Evolutionary conservation across 2,113 vertebrate genomes (phyloP).

Genomic region (Miniopterus natalensis): DNA sequence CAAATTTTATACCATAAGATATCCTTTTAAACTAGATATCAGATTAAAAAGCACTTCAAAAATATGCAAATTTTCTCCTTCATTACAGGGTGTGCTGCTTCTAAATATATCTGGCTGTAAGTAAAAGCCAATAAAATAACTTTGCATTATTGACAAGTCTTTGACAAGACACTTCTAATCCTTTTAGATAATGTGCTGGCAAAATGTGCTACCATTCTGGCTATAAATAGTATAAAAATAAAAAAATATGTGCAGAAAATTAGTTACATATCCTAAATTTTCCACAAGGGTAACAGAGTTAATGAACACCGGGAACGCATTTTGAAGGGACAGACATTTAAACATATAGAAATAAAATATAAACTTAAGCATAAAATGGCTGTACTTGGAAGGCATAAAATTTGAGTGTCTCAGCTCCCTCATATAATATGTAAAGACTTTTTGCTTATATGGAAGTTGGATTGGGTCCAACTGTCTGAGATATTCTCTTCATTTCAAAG

Average conservation of each 20-base stretch:
- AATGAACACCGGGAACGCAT: not conserved
- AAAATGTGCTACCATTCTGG: slow-evolving; percentile 24
- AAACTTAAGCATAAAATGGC: not conserved
- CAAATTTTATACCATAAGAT: slow-evolving; percentile 38
- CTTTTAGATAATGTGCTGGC: not conserved
- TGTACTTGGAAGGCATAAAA: not conserved
- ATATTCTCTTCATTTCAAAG: not conserved
- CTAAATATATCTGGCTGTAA: not conserved
- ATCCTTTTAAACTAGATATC: not conserved
- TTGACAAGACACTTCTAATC: slow-evolving; percentile 12
- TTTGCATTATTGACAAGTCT: not conserved
- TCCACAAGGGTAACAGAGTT: not conserved
- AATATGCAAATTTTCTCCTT: slow-evolving; percentile 4
- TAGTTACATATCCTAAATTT: not conserved
- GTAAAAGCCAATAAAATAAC: not conserved
- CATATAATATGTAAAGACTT: not conserved
- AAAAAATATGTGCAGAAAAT: slow-evolving; percentile 38
- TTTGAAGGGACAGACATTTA: slow-evolving; percentile 54
- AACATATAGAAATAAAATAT: not conserved
- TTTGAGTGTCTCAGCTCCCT: not conserved
- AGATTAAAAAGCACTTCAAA: not conserved
- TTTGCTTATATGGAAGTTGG: not conserved
- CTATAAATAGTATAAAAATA: slow-evolving; percentile 29
- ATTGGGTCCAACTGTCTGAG: not conserved
- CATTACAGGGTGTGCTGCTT: not conserved